These are phyloP conservation scores for Drosophila antonietae DNA, from an alignment of 2,888 invertebrate genomes.

Conservation along the genomic window DNA sequence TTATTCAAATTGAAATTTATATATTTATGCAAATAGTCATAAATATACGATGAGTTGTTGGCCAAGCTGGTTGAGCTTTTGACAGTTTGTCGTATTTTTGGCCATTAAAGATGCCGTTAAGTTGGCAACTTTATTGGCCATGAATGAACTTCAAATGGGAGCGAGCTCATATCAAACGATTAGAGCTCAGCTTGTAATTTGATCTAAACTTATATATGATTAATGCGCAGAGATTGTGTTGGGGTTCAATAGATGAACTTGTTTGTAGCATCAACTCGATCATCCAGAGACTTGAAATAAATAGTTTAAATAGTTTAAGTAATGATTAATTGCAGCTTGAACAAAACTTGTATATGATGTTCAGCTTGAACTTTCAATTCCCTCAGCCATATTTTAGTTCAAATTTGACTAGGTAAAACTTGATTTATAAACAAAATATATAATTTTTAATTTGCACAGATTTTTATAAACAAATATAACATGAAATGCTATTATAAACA, in stretches of 20 bases:
- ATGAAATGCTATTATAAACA: too few species aligned
- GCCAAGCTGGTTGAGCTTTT: constrained; percentile 52
- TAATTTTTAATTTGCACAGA: too few species aligned
- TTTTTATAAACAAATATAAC: too few species aligned
- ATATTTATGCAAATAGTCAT: constrained; percentile 75
- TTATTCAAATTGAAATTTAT: constrained; percentile 68
- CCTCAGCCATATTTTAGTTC: too few species aligned
- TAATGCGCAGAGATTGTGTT: neutral
- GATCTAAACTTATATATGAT: constrained; percentile 6
- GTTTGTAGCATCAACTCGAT: neutral
- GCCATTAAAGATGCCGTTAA: constrained; percentile 74
- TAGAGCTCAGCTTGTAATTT: neutral
- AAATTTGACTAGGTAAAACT: too few species aligned
- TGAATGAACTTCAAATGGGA: constrained; percentile 13
- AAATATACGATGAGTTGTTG: constrained; percentile 49
- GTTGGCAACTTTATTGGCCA: constrained; percentile 62
- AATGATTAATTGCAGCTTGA: neutral
- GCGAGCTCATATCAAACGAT: constrained; percentile 9
- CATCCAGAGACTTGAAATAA: neutral
- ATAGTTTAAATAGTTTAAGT: neutral
- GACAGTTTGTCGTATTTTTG: constrained; percentile 68
- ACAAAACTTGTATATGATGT: too few species aligned
- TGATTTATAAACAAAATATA: too few species aligned
- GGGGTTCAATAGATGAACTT: neutral
- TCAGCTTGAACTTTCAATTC: too few species aligned